These are phyloP conservation scores for Cherax destructor DNA, from an alignment of 1,140 invertebrate species.

Conservation along the genomic window DNA sequence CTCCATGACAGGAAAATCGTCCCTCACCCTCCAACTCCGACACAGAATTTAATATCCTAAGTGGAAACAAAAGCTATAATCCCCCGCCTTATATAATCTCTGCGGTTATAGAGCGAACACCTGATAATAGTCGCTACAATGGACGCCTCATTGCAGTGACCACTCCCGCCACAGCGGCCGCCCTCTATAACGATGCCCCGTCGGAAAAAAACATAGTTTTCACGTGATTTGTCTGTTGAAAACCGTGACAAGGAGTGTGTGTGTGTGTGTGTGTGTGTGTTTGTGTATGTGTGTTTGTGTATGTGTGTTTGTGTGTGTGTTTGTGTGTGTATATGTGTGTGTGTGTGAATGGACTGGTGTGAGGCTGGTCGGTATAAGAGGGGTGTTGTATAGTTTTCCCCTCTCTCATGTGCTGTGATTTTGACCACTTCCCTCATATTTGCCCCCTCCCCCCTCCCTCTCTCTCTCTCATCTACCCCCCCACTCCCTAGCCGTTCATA, in stretches of 20 bases:
- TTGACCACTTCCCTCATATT: slow-evolving; percentile 62
- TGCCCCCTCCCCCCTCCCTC: slow-evolving; percentile 37
- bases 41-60: slow-evolving; percentile 61
- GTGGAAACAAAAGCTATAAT: slow-evolving; percentile 64
- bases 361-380: slow-evolving; percentile 1
- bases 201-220: too few species aligned
- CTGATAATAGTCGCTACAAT: slow-evolving; percentile 41
- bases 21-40: background rate
- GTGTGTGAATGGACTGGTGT: background rate
- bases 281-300: too few species aligned
- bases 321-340: background rate
- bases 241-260: too few species aligned
- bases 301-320: too few species aligned
- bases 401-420: slow-evolving; percentile 59
- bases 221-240: too few species aligned
- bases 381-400: slow-evolving; percentile 13
- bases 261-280: too few species aligned
- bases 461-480: background rate
- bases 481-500: too few species aligned
- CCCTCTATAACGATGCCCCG: too few species aligned
- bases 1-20: background rate
- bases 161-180: background rate
- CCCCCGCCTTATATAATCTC: slow-evolving; percentile 44
- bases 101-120: slow-evolving; percentile 38
- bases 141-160: background rate